Evolutionary conservation across 2,797 vertebrate genomes (phyloP).

Genomic region (Catostomus latipinnis): DNA sequence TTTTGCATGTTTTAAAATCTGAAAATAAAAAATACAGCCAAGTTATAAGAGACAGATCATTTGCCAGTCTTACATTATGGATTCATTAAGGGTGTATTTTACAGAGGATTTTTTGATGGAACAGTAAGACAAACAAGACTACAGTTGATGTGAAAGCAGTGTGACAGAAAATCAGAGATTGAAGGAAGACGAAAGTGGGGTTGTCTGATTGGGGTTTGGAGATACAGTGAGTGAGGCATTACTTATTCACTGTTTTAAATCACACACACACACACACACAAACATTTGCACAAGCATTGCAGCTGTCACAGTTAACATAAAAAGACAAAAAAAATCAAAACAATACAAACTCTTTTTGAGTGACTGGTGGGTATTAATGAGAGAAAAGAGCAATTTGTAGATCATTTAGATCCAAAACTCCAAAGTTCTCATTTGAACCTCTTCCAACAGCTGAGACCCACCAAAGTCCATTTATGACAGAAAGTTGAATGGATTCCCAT

Average conservation of each 20-base stretch:
- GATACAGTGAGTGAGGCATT: constrained; percentile 24
- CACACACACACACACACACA: constrained; percentile 27
- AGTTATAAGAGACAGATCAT: constrained; percentile 48
- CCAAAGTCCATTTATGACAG: constrained; percentile 60
- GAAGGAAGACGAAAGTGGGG: background rate
- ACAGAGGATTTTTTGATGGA: constrained; percentile 38
- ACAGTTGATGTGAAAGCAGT: constrained; percentile 33
- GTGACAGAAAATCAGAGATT: constrained; percentile 46
- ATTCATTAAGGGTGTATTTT: constrained; percentile 56
- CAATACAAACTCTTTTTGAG: constrained; percentile 26
- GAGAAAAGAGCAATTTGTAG: constrained; percentile 50
- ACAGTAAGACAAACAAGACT: constrained; percentile 32
- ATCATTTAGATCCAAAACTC: constrained; percentile 61
- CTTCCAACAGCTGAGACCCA: constrained; percentile 63
- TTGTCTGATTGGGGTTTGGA: constrained; percentile 20
- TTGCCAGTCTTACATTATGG: constrained; percentile 36
- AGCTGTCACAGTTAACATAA: constrained; percentile 53
- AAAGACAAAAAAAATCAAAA: constrained; percentile 32
- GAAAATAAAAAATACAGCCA: constrained; percentile 46
- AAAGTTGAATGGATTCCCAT: constrained; percentile 55
- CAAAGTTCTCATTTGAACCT: constrained; percentile 50
- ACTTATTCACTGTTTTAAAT: constrained; percentile 42
- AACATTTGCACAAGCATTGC: constrained; percentile 52
- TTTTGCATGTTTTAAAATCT: constrained; percentile 56
- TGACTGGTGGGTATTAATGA: constrained; percentile 40